Conservation (phyloP, 2,888 invertebrate species). For the Drosophila longiperda region DNA sequence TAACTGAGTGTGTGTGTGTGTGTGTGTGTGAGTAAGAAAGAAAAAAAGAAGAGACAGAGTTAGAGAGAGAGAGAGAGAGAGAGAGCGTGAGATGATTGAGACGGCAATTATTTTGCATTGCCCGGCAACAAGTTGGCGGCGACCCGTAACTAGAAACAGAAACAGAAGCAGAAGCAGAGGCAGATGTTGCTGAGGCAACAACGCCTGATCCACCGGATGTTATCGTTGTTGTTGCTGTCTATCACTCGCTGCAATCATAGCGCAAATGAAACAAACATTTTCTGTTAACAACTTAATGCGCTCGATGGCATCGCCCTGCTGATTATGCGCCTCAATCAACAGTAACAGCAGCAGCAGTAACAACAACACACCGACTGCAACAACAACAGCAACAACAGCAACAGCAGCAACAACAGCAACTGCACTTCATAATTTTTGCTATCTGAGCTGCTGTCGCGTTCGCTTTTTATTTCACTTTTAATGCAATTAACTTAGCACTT, state of each 20-base stretch:
- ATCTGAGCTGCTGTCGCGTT: constrained; percentile 73
- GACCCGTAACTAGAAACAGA: constrained; percentile 20
- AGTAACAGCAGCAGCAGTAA: constrained; percentile 49
- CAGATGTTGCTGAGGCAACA: constrained; percentile 39
- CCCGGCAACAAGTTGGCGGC: constrained; percentile 55
- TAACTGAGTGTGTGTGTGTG: background rate
- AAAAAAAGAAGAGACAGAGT: background rate
- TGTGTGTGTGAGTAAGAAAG: background rate
- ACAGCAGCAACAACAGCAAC: constrained; percentile 38
- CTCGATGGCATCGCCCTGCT: constrained; percentile 67
- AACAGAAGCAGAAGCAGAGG: background rate
- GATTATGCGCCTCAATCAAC: constrained; percentile 80
- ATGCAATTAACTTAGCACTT: constrained; percentile 79
- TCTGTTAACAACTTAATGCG: constrained; percentile 82
- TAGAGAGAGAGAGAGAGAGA: constrained; percentile 7
- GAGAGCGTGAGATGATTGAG: constrained; percentile 26
- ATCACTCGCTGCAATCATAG: constrained; percentile 68
- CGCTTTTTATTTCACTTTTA: constrained; percentile 78
- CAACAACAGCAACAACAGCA: constrained; percentile 50
- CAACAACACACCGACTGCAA: constrained; percentile 43
- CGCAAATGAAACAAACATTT: constrained; percentile 82
- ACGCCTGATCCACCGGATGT: constrained; percentile 69
- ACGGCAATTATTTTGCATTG: constrained; percentile 44
- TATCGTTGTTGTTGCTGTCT: constrained; percentile 26
- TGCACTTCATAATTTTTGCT: constrained; percentile 80